A percentile compares a stretch with the other conserved stretches of the same genome.
phyloP scores from a whole-genome alignment of 2,797 vertebrate species.

The Muscicapa comitata region DNA sequence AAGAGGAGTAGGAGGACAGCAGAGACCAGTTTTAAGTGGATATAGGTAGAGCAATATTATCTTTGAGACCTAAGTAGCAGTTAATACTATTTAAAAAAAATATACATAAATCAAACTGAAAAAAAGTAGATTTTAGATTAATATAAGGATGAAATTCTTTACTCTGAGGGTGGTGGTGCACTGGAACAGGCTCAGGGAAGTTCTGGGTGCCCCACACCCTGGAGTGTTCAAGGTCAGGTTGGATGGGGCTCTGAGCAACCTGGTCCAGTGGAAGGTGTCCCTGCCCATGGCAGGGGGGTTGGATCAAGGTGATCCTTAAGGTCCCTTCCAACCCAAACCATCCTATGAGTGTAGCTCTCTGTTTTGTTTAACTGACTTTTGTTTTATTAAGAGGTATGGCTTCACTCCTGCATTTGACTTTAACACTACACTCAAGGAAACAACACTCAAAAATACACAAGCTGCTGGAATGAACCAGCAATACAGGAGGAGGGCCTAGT shows the following conservation, averaged over 20 bases:
- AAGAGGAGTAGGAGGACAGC: background rate
- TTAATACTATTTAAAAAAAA: background rate
- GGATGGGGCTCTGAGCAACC: background rate
- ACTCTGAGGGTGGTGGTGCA: background rate
- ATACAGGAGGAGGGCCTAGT: background rate
- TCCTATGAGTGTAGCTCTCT: background rate
- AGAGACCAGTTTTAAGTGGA: background rate
- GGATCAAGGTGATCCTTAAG: rapidly evolving
- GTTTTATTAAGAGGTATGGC: background rate
- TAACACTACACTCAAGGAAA: background rate
- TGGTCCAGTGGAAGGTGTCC: background rate
- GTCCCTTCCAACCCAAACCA: background rate
- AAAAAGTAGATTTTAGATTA: background rate
- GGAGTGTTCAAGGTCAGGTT: background rate
- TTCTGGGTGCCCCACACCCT: background rate
- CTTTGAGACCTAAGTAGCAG: background rate
- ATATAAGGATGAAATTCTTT: background rate
- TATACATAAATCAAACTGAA: background rate
- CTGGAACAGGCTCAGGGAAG: background rate
- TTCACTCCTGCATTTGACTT: background rate
- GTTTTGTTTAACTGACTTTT: background rate
- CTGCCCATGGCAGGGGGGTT: rapidly evolving
- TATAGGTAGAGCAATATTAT: background rate
- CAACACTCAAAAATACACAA: background rate
- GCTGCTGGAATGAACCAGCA: background rate